phyloP scores from a whole-genome alignment of 2,797 vertebrate species.

The Acropternis orthonyx region DNA sequence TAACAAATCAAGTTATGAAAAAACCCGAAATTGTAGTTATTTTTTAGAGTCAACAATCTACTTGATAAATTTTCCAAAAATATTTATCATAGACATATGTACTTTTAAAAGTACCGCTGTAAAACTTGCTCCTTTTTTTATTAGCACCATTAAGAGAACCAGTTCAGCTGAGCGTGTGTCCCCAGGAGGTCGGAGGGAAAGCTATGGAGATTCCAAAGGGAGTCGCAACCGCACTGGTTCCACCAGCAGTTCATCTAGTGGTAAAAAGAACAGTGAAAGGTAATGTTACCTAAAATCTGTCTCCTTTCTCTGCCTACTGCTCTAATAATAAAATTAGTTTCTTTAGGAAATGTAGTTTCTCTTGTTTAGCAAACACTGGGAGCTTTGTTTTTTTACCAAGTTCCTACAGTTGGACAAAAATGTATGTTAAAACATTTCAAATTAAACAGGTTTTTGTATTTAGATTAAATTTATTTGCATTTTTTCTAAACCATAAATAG shows the following conservation, averaged over 20 bases:
- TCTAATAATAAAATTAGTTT: neutral
- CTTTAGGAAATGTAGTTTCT: neutral
- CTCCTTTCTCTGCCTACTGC: neutral
- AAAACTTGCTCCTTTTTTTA: neutral
- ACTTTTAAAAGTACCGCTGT: slow-evolving; percentile 2
- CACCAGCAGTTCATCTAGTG: slow-evolving; percentile 92
- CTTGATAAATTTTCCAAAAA: neutral
- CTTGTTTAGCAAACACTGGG: neutral
- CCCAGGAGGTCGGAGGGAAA: slow-evolving; percentile 87
- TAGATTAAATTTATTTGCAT: neutral
- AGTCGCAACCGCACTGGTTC: slow-evolving; percentile 91
- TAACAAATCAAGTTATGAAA: neutral
- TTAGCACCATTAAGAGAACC: slow-evolving; percentile 92
- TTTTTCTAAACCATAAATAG: neutral
- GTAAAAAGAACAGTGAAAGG: slow-evolving; percentile 94
- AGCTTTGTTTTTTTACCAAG: neutral
- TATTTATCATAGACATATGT: neutral
- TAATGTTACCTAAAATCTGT: slow-evolving; percentile 52
- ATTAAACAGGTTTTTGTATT: neutral
- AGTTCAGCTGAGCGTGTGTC: slow-evolving; percentile 93
- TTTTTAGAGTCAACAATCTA: neutral
- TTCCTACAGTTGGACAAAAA: neutral
- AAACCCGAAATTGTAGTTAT: neutral
- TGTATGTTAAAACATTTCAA: neutral
- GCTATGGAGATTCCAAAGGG: slow-evolving; percentile 86